phyloP scores from a whole-genome alignment of 2,113 vertebrate species.

The Tringa solitaria region DNA sequence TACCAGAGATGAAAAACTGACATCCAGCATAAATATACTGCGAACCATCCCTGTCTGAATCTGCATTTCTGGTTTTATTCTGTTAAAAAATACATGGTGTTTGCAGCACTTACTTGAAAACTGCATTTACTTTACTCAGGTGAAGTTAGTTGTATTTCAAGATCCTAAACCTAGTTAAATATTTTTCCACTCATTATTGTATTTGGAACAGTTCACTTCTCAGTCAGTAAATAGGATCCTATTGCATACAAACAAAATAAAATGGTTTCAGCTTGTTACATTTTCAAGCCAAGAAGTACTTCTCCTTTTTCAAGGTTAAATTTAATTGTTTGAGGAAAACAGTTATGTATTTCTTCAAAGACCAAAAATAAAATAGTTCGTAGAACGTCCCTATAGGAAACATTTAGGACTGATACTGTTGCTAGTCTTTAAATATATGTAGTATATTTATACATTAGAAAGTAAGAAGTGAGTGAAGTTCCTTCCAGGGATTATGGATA shows the following conservation, averaged over 20 bases:
- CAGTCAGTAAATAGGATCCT: neutral
- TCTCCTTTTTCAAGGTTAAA: neutral
- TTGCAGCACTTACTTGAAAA: neutral
- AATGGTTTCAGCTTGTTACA: neutral
- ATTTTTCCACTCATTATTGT: neutral
- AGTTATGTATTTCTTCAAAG: neutral
- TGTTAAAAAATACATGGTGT: neutral
- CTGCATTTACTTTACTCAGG: neutral
- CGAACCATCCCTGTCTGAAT: neutral
- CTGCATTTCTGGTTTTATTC: neutral
- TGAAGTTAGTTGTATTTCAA: neutral
- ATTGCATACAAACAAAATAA: neutral
- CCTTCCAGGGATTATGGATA: neutral
- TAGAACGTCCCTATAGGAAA: neutral
- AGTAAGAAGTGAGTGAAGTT: neutral
- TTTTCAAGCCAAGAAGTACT: neutral
- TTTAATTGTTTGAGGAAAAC: neutral
- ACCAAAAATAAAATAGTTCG: neutral
- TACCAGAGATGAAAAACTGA: conserved; percentile 18
- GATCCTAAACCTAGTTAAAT: neutral
- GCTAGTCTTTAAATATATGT: neutral
- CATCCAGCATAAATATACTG: neutral
- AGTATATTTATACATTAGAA: neutral
- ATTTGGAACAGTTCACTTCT: neutral
- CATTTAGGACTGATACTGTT: neutral